Base-by-base conservation (phyloP, 2,797 vertebrate species). In the Antennarius maculatus region DNA sequence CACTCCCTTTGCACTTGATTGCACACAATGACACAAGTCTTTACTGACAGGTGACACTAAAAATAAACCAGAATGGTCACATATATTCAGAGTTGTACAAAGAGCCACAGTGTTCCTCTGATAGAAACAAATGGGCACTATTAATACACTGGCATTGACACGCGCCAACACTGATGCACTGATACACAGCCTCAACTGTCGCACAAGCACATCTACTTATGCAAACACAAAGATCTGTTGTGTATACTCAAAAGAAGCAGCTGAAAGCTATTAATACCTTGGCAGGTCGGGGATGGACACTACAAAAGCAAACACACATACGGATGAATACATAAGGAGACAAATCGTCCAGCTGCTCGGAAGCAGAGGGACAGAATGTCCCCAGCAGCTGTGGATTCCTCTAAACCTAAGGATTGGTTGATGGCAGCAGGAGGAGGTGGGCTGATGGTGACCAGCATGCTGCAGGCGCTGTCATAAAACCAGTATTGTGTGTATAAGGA, bases 171-270 rank as follows among this genome's bases (percentile, higher is more conserved):
- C 71, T 27, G 67, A 77, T 74, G 55, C 68, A 45, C 62, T 48
- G 61, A 61, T 66, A 62, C 75, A 71, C 69, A 57, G 63, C 70
- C 41, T 79, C 85, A 88, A 88, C 87, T 87, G 88, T 89, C 74
- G 64, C 81, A 74, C 82, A 80, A 65, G 80, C 82, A 86, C 73
- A 83, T 65, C 62, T 9, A 79, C 82, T 89, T 85, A 86, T 84
- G 86, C 90, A 92, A 91, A 91, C 89, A 92, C 91, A 91, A 90
- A 91, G 89, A 86, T 77, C 82, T 86, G 86, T 83, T 92, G 84
- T 92, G 77, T 88, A 86, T 78, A 84, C 83, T 83, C 74, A 76
- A 61, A 86, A 75, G 90, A 85, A 88, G 88, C 91, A 92, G 89
- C 85, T 91, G 89, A 83, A 81, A 66, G 66, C 84, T 90, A 92